Evolutionary conservation across 2,113 vertebrate genomes (phyloP).

Genomic region (Prunella fulvescens): DNA sequence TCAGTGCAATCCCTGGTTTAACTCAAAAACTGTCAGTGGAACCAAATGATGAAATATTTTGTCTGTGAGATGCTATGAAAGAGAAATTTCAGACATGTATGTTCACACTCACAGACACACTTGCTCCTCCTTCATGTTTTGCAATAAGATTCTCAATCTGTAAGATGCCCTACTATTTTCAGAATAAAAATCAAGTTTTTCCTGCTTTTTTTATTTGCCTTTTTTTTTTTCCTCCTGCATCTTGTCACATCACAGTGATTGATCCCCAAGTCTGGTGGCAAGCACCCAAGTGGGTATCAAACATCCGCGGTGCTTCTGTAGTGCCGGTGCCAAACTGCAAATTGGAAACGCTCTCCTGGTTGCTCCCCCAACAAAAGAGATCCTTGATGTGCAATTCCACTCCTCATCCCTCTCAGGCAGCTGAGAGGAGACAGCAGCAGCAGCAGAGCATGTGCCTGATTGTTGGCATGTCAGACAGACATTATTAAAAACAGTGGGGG

Average conservation of each 20-base stretch:
- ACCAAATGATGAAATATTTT: neutral
- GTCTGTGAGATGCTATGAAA: neutral
- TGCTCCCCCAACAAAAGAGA: slow-evolving; percentile 36
- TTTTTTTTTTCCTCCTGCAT: neutral
- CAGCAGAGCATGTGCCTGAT: slow-evolving; percentile 44
- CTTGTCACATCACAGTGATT: neutral
- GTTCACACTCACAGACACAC: neutral
- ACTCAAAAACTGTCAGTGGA: neutral
- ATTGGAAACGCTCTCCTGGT: slow-evolving; percentile 62
- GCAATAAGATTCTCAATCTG: neutral
- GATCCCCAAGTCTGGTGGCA: slow-evolving; percentile 45
- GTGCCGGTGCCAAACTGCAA: slow-evolving; percentile 52
- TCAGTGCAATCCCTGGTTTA: neutral
- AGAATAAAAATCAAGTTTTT: neutral
- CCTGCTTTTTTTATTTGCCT: neutral
- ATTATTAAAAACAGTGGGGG: slow-evolving; percentile 61
- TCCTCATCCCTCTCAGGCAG: slow-evolving; percentile 51
- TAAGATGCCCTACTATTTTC: neutral
- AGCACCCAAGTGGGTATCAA: slow-evolving; percentile 33
- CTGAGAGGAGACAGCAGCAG: slow-evolving; percentile 63
- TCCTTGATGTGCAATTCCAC: slow-evolving; percentile 61
- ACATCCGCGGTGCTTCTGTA: slow-evolving; percentile 40
- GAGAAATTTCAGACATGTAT: neutral
- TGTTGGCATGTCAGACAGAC: slow-evolving; percentile 61
- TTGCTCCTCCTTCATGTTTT: neutral